These are phyloP conservation scores for Papilio gigon DNA, from an alignment of 2,888 invertebrate genomes.

Conservation along the genomic window DNA sequence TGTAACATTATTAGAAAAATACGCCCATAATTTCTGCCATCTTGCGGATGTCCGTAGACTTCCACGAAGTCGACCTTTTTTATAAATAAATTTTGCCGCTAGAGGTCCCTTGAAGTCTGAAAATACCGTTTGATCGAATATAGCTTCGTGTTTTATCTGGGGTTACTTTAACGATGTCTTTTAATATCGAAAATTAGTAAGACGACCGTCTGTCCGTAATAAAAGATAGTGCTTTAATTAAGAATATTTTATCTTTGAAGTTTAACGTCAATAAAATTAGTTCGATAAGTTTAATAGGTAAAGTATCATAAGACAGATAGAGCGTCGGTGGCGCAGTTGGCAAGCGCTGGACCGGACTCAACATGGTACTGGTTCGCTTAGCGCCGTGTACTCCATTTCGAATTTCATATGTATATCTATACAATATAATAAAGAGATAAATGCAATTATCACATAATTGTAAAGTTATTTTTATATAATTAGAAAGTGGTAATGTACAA, in stretches of 20 bases:
- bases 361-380: too few species aligned
- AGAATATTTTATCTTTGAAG: background rate
- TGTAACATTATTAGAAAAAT: too few species aligned
- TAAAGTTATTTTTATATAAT: constrained; percentile 3
- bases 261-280: background rate
- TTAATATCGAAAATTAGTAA: constrained; percentile 4
- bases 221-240: background rate
- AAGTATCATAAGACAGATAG: too few species aligned
- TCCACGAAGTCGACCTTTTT: too few species aligned
- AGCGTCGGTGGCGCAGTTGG: background rate
- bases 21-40: too few species aligned
- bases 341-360: too few species aligned
- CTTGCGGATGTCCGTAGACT: too few species aligned
- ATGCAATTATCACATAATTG: background rate
- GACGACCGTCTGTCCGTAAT: background rate
- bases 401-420: too few species aligned
- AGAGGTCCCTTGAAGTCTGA: background rate
- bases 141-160: background rate
- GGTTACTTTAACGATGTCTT: background rate
- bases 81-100: background rate
- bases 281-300: background rate
- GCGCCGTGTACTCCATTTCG: too few species aligned
- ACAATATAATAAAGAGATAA: too few species aligned
- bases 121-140: background rate
- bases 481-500: background rate